phyloP scores from a whole-genome alignment of 2,797 vertebrate species.

The Cirrhinus molitorella region DNA sequence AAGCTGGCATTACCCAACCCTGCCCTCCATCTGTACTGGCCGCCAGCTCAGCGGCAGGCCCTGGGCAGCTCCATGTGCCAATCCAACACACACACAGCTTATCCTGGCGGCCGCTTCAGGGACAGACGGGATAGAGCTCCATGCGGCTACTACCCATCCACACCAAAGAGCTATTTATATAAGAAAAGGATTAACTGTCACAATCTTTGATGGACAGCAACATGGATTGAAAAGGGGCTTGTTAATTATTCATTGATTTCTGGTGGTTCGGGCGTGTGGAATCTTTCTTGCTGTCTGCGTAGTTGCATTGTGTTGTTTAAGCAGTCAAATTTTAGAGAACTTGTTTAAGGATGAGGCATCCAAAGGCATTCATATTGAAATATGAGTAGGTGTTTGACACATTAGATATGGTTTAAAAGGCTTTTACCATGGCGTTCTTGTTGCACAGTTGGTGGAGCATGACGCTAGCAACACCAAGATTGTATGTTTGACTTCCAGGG shows the following conservation, averaged over 20 bases:
- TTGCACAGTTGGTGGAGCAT: not conserved
- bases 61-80: conserved; percentile 90
- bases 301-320: conserved; percentile 37
- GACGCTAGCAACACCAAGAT: not conserved
- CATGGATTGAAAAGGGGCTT: conserved; percentile 67
- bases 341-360: not conserved
- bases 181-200: conserved; percentile 85
- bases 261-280: conserved; percentile 50
- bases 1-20: conserved; percentile 98
- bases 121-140: conserved; percentile 87
- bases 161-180: conserved; percentile 89
- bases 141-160: conserved; percentile 80
- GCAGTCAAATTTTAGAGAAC: not conserved
- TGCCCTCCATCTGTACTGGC: conserved; percentile 99
- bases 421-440: not conserved
- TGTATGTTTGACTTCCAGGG: conserved; percentile 6
- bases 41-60: conserved; percentile 91
- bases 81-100: conserved; percentile 87
- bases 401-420: not conserved
- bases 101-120: conserved; percentile 86
- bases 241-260: conserved; percentile 62
- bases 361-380: not conserved
- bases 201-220: conserved; percentile 83
- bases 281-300: conserved; percentile 37
- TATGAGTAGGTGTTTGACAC: not conserved